phyloP scores from a whole-genome alignment of 2,888 invertebrate genomes.

The Melanostoma mellinum region DNA sequence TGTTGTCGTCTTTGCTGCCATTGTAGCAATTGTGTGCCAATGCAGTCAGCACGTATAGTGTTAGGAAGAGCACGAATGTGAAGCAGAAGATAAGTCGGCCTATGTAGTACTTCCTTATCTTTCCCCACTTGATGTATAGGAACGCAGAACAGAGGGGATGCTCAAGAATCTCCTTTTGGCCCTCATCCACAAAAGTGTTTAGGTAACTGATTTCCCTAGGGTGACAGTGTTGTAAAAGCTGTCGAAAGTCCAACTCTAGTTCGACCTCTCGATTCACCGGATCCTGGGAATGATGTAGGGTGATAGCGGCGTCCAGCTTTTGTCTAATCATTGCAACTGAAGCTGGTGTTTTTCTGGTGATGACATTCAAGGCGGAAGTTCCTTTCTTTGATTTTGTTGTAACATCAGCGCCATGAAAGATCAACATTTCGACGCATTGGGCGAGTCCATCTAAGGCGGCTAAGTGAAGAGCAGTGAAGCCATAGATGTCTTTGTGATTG shows the following conservation, averaged over 20 bases:
- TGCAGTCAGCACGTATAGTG: constrained; percentile 91
- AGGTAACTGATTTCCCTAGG: constrained; percentile 93
- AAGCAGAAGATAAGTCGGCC: constrained; percentile 90
- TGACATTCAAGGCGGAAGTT: constrained; percentile 92
- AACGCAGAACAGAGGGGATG: constrained; percentile 95
- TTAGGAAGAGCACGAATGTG: constrained; percentile 90
- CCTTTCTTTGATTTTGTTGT: constrained; percentile 94
- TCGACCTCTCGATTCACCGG: constrained; percentile 91
- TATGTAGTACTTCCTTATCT: constrained; percentile 93
- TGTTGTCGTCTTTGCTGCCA: constrained; percentile 89
- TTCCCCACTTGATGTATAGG: constrained; percentile 94
- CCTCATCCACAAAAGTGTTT: constrained; percentile 93
- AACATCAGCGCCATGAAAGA: constrained; percentile 94
- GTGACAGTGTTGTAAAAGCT: constrained; percentile 91
- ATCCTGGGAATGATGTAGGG: constrained; percentile 89
- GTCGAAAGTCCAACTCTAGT: constrained; percentile 91
- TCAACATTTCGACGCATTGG: constrained; percentile 91
- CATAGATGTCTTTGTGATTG: constrained; percentile 92
- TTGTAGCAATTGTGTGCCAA: constrained; percentile 93
- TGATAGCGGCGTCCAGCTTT: constrained; percentile 91
- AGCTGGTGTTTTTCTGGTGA: constrained; percentile 92
- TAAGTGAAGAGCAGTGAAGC: constrained; percentile 92
- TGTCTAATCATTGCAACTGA: constrained; percentile 92
- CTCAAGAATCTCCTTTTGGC: constrained; percentile 92
- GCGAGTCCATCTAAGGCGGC: constrained; percentile 93